phyloP scores from a whole-genome alignment of 2,888 invertebrate species.

The Strigamia maritima region DNA sequence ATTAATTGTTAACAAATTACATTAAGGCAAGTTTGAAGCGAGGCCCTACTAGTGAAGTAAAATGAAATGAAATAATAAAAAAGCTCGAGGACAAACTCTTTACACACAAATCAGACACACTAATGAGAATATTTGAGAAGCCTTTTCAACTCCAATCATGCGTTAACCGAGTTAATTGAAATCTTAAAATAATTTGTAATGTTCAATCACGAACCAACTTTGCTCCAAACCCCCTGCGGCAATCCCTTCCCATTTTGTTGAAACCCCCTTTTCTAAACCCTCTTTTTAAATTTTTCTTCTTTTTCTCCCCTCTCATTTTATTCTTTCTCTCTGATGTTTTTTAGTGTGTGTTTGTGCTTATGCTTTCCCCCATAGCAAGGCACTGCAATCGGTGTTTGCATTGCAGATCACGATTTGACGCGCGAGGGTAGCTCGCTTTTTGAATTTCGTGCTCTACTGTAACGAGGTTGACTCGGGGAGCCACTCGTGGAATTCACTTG shows the following conservation, averaged over 20 bases:
- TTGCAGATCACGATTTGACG: constrained; percentile 29
- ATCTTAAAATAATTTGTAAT: constrained; percentile 27
- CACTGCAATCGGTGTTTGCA: constrained; percentile 17
- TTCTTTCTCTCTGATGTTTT: not conserved
- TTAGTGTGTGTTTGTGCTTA: not conserved
- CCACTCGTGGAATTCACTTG: constrained; percentile 17
- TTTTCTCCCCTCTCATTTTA: constrained; percentile 10
- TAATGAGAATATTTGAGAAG: constrained; percentile 15
- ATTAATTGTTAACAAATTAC: constrained; percentile 24
- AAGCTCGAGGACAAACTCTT: constrained; percentile 8
- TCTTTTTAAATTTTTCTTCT: not conserved
- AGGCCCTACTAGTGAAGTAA: not conserved
- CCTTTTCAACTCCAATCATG: constrained; percentile 8
- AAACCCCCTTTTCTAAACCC: not conserved
- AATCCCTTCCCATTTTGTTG: not conserved
- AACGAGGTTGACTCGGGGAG: constrained; percentile 27
- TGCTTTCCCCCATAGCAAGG: not conserved
- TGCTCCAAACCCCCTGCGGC: not conserved
- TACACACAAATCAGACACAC: constrained; percentile 3
- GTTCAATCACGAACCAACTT: constrained; percentile 5
- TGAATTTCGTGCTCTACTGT: constrained; percentile 14
- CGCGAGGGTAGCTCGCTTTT: constrained; percentile 20
- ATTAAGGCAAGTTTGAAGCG: not conserved
- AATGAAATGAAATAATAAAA: constrained; percentile 9
- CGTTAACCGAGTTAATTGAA: constrained; percentile 29